Base-by-base conservation (phyloP, 2,797 vertebrate species). In the Coluber constrictor region DNA sequence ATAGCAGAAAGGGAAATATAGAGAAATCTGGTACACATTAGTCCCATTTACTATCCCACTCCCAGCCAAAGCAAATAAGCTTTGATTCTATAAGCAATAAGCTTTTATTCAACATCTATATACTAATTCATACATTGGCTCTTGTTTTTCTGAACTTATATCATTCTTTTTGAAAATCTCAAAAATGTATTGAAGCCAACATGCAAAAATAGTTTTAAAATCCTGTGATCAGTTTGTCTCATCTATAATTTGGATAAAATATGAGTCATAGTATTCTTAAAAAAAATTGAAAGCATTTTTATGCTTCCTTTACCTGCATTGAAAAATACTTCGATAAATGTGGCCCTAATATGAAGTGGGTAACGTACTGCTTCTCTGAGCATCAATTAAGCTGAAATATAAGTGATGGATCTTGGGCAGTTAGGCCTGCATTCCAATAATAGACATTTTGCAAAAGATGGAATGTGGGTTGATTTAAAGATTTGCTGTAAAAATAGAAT, bases 301-400 rank as follows among this genome's bases (percentile, higher is more conserved):
- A 90, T 88, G 92, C 91, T 94, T 83, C 37, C 10, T 96, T 96
- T 95, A 94, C 59, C 89, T 95, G 70, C 86, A 90, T 90, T 94
- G 51, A 66, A 74, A 63, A 32, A 3, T 92, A 57, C 86, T 66
- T 95, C 87, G 90, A 94, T 54, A 95, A 94, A 29, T 0, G 5
- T 95, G 59, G 93, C 95, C 59, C n/a, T 89, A 70, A 90, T 91
- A 90, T 93, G 90, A 86, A 43, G 91, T 91, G 47, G 4, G 9
- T 90, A 4, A 9, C 79, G 37, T 95, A 13, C 92, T 95, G 86
- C 59, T 79, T 93, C 89, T 51, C 3, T 89, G 90, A 96, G 83
- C 90, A 79, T 88, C 91, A 90, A 56, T 89, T 79, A 61, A 95
- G 56, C n/a, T 94, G 88, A 57, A 70, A 93, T 83, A 47, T 47